Evolutionary conservation across 2,888 invertebrate species (phyloP), one percentile per base, ranked within the genome.

Genomic region (Acrocera orbiculus): DNA sequence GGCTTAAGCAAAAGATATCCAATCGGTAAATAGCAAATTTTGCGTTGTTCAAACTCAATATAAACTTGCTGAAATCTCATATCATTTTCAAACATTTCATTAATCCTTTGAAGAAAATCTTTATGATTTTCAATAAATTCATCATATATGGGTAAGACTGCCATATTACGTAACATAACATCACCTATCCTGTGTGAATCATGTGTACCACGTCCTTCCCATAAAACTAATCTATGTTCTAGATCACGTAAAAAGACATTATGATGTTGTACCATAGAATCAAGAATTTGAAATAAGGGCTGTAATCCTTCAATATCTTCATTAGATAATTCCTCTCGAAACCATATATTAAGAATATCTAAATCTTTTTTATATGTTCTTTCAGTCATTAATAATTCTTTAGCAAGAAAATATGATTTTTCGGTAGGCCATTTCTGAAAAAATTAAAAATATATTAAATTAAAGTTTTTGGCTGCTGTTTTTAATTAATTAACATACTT

Each of bases 361-460:
- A 95, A 63, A 56, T 95, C 93, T 50, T 89, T 82, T 52, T 86
- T 86, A 58, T 92, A 93, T 0, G 93, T 93, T 45, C 92, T 66
- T 56, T 95, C 93, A 1, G 92, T 93, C 85, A 90, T 90, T 34
- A 93, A 67, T 45, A 95, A 66, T 61, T 95, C 93, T 58, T 92
- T 92, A 32, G 82, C 79, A 44, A 89, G 75, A 56, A 77, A 87
- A 58, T 85, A 87, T 13, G 73, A 72, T 49, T 70, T 72, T 47
- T 79, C 79, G 4, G 67, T 67, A 2, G 73, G 70, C 62, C 70
- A 70, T 45, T 69, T 65, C 70, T 72, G 9, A 22, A 22, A 2
- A 22, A 22, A 22, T 9, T 4, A 22, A 22, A 22, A 10, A 7
- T 22, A 22, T 7, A 22, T 3, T 6, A 6, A 19, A 6, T 19